phyloP scores from a whole-genome alignment of 2,888 invertebrate genomes.

The Oligia fasciuncula region DNA sequence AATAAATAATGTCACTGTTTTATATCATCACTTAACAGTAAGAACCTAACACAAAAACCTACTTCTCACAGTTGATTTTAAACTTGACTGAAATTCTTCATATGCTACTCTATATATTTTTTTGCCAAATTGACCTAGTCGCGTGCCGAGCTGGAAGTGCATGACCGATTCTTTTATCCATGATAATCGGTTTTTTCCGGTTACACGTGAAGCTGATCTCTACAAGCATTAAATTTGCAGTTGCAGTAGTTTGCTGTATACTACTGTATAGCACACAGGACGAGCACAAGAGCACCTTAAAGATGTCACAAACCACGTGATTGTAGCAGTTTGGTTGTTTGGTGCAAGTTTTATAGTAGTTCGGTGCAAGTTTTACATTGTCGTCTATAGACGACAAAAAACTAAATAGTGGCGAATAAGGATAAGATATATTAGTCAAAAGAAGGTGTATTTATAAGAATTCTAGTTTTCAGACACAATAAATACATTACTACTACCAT shows the following conservation, averaged over 20 bases:
- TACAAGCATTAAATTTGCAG: neutral
- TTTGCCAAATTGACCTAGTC: neutral
- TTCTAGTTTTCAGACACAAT: neutral
- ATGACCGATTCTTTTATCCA: conserved; percentile 16
- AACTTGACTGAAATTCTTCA: conserved; percentile 22
- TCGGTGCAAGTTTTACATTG: no score
- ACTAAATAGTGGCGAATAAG: neutral
- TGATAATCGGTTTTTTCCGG: neutral
- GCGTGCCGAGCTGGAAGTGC: conserved; percentile 15
- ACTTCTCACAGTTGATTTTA: conserved; percentile 31
- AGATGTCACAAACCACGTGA: neutral
- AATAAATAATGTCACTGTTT: conserved; percentile 43
- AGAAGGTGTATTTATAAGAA: neutral
- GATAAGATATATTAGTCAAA: neutral
- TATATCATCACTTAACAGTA: conserved; percentile 2
- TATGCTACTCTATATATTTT: neutral
- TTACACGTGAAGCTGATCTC: neutral
- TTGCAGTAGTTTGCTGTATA: neutral
- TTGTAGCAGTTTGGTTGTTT: neutral
- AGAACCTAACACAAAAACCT: conserved; percentile 19
- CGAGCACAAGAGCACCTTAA: neutral
- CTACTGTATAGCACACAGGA: neutral
- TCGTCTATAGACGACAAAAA: neutral
- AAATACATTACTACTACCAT: neutral
- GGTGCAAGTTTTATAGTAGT: no score